phyloP scores from a whole-genome alignment of 30 jellyfish, hydroid and myxozoan species.

The Phacellophora camtschatica region DNA sequence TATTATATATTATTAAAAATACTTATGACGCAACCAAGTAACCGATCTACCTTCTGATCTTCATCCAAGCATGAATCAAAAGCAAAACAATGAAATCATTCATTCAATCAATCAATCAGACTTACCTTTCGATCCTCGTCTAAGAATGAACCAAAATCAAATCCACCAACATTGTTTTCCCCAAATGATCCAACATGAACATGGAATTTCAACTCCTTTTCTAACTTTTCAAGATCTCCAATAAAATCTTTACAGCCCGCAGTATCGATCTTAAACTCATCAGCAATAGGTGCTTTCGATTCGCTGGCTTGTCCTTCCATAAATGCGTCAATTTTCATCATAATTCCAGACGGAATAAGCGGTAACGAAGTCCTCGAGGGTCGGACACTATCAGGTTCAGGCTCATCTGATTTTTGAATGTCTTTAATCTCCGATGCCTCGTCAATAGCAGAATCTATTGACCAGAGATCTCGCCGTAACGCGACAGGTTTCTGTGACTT shows the following conservation, averaged over 20 bases:
- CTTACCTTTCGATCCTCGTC: background rate
- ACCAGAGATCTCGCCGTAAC: conserved; percentile 49
- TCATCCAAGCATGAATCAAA: too few species aligned
- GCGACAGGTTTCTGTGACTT: background rate
- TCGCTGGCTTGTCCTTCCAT: conserved; percentile 41
- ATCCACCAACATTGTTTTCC: background rate
- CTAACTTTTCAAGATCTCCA: conserved; percentile 57
- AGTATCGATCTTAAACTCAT: conserved; percentile 2
- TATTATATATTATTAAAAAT: too few species aligned
- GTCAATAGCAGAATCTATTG: conserved; percentile 63
- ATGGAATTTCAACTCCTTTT: conserved; percentile 44
- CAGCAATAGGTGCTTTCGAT: background rate
- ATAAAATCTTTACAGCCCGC: conserved; percentile 18
- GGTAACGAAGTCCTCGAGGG: background rate
- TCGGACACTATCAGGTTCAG: conserved; percentile 25
- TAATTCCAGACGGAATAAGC: conserved; percentile 26
- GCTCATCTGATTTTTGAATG: background rate
- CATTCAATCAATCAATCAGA: too few species aligned
- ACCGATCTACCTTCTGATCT: too few species aligned
- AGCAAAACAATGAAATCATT: too few species aligned
- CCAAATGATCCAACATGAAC: conserved; percentile 9
- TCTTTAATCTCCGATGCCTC: conserved; percentile 45
- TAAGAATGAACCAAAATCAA: conserved; percentile 53
- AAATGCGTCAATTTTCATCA: conserved; percentile 13
- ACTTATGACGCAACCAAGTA: too few species aligned